phyloP scores from a whole-genome alignment of 2,113 vertebrate species.

The Agelaius phoeniceus region DNA sequence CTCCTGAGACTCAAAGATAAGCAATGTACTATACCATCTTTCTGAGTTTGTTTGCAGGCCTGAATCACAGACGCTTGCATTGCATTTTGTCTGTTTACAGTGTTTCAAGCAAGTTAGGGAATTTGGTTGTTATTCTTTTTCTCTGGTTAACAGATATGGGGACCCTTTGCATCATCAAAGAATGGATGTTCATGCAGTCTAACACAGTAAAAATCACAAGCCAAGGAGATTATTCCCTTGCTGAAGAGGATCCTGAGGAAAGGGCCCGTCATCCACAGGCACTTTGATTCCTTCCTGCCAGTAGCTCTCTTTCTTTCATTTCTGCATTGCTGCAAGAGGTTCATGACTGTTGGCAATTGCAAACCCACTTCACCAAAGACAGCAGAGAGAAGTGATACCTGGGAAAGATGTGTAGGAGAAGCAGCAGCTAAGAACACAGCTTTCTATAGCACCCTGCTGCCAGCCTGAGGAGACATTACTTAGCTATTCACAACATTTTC shows the following conservation, averaged over 20 bases:
- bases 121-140: background rate
- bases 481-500: background rate
- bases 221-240: background rate
- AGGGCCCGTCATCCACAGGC: background rate
- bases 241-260: background rate
- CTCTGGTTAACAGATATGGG: background rate
- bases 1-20: background rate
- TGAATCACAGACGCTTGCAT: background rate
- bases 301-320: background rate
- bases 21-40: background rate
- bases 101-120: background rate
- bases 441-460: background rate
- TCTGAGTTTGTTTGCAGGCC: background rate
- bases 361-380: background rate
- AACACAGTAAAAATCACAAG: background rate
- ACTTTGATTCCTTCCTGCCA: background rate
- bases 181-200: background rate
- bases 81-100: background rate
- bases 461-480: background rate
- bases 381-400: background rate
- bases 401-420: background rate
- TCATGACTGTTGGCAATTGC: background rate
- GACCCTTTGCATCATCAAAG: background rate
- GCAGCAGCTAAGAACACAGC: background rate
- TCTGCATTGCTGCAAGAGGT: background rate